Conservation (phyloP, 2,888 invertebrate genomes). For the Campoletis raptor region DNA sequence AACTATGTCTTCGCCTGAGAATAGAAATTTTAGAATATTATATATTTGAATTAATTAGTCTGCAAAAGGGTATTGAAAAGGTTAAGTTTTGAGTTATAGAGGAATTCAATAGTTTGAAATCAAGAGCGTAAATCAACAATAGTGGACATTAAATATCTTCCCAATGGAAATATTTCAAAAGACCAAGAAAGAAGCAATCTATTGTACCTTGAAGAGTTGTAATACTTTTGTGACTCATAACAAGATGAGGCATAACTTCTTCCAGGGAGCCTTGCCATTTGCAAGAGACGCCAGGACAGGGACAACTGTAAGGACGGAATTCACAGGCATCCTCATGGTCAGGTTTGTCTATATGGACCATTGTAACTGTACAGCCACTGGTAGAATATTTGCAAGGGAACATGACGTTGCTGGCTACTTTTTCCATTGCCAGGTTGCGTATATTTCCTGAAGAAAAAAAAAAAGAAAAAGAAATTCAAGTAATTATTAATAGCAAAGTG, state of each 20-base stretch:
- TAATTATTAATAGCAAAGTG: not conserved
- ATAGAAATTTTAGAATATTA: not conserved
- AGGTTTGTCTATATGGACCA: conserved; percentile 98
- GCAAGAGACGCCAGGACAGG: conserved; percentile 99
- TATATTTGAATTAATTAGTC: not conserved
- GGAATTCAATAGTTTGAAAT: not conserved
- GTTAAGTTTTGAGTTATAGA: not conserved
- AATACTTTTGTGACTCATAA: conserved; percentile 98
- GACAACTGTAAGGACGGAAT: conserved; percentile 99
- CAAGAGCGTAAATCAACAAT: not conserved
- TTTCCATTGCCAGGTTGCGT: conserved; percentile 99
- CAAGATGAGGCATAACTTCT: conserved; percentile 99
- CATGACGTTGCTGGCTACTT: conserved; percentile 98
- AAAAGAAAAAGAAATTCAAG: not conserved
- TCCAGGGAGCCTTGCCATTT: conserved; percentile 99
- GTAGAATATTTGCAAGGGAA: conserved; percentile 99
- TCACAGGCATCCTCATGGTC: conserved; percentile 99
- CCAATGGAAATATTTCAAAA: not conserved
- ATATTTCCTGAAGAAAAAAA: conserved; percentile 90
- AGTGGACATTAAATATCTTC: not conserved
- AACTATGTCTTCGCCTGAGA: conserved; percentile 97
- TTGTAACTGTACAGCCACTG: conserved; percentile 96
- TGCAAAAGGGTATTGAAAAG: not conserved
- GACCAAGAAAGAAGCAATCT: conserved; percentile 3
- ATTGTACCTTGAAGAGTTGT: conserved; percentile 95